Base-by-base conservation (phyloP, 2,113 vertebrate genomes). In the Falcunculus frontatus region DNA sequence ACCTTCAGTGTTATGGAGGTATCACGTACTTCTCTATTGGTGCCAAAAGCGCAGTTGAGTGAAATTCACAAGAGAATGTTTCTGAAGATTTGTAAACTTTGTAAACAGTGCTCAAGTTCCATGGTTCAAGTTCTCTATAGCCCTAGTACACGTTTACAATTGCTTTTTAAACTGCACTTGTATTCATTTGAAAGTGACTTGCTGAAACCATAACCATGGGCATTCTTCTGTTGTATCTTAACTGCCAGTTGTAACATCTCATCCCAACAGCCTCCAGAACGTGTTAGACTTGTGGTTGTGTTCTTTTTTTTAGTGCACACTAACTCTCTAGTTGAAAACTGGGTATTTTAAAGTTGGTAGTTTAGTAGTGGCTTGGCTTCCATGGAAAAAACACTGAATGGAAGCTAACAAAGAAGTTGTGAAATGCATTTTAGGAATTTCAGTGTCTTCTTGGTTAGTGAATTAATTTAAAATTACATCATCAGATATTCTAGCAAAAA, bases 21-120 rank as follows among this genome's bases (percentile, higher is more conserved):
- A 32, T 59, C 5, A 1, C 9, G 8, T n/a, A 4, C 6, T 83
- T 46, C 20, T 42, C 0, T 18, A 41, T 4, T 90, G 22, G 8
- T 62, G n/a, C 60, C 16, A 50, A 63, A 74, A 68, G 16, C 1
- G 3, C 5, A 9, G 25, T 1, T 49, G 55, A 53, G 32, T 18
- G 41, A 46, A 74, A 84, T 44, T 67, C 17, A 11, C 2, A n/a
- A 37, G 23, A 30, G 11, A 53, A 16, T 16, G 16, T 23, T 75
- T 67, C 11, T 37, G 33, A 82, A 89, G 44, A 23, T 59, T n/a
- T n/a, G n/a, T n/a, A n/a, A 6, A n/a, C 29, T 87, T 83, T n/a
- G 22, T 77, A 53, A 74, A 15, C 49, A 49, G 35, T 13, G 52
- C 29, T 85, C 4, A 41, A 35, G 22, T 75, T 74, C 15, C 8